These are phyloP conservation scores for Drosophila paulistorum DNA, from an alignment of 1,140 invertebrate species.

Conservation along the genomic window DNA sequence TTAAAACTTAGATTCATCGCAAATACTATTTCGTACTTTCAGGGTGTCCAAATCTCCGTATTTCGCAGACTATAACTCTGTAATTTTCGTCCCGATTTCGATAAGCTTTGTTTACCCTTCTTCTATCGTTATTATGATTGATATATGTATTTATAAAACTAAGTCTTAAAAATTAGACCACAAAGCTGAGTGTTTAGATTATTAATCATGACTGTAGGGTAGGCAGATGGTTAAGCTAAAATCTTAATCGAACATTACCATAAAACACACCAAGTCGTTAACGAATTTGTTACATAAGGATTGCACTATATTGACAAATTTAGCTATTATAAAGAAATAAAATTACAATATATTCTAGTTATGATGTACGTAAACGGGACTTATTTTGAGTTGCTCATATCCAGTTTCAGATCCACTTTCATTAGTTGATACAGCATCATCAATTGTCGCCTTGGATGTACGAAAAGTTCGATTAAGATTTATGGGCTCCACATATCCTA, in stretches of 20 bases:
- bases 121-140: too few species aligned
- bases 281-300: not conserved
- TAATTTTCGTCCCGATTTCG: too few species aligned
- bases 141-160: too few species aligned
- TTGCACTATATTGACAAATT: conserved; percentile 35
- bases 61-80: too few species aligned
- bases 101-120: too few species aligned
- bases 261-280: not conserved
- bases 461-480: conserved; percentile 73
- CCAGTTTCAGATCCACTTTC: conserved; percentile 15
- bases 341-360: conserved; percentile 29
- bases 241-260: too few species aligned
- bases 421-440: conserved; percentile 12
- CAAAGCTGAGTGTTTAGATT: too few species aligned
- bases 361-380: conserved; percentile 71
- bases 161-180: too few species aligned
- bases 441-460: conserved; percentile 39
- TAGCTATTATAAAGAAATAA: conserved; percentile 28
- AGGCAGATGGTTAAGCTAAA: too few species aligned
- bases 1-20: not conserved
- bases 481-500: conserved; percentile 77
- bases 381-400: conserved; percentile 61
- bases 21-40: too few species aligned
- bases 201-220: too few species aligned
- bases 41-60: too few species aligned